These are phyloP conservation scores for Bolborhynchus lineola DNA, from an alignment of 2,113 vertebrate genomes.

Conservation along the genomic window DNA sequence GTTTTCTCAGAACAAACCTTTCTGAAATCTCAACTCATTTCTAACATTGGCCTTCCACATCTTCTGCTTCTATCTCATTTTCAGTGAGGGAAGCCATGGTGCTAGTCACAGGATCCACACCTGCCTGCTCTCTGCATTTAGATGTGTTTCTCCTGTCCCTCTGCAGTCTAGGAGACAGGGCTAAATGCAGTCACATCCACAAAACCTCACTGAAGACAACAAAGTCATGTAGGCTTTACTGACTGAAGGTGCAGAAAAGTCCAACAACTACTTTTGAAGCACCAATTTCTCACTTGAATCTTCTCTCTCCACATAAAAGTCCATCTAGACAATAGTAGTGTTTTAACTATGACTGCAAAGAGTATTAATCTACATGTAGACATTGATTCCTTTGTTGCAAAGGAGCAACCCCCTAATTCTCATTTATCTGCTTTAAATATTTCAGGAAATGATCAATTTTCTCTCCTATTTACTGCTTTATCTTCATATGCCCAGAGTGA, in stretches of 20 bases:
- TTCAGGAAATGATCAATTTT: too few relatives aligned
- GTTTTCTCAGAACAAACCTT: not conserved
- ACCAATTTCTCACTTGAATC: not conserved
- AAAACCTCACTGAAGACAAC: not conserved
- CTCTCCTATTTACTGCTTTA: too few relatives aligned
- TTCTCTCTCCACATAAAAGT: not conserved
- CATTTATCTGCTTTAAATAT: not conserved
- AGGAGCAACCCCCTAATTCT: not conserved
- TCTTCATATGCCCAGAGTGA: too few relatives aligned
- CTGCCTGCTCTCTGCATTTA: not conserved
- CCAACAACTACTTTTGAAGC: not conserved
- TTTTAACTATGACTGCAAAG: not conserved
- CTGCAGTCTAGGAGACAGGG: not conserved
- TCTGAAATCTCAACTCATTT: not conserved
- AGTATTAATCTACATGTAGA: not conserved
- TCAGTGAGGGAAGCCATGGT: fast-evolving
- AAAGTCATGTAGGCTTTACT: not conserved
- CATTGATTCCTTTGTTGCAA: not conserved
- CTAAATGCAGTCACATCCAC: not conserved
- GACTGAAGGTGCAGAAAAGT: fast-evolving
- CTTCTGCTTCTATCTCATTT: not conserved
- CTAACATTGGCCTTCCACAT: not conserved
- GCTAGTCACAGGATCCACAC: not conserved
- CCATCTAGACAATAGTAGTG: not conserved
- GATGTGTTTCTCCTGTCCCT: fast-evolving